A percentile compares a stretch with the other conserved stretches of the same genome.
phyloP scores from a whole-genome alignment of 2,113 vertebrate species.

The Catharus minimus region DNA sequence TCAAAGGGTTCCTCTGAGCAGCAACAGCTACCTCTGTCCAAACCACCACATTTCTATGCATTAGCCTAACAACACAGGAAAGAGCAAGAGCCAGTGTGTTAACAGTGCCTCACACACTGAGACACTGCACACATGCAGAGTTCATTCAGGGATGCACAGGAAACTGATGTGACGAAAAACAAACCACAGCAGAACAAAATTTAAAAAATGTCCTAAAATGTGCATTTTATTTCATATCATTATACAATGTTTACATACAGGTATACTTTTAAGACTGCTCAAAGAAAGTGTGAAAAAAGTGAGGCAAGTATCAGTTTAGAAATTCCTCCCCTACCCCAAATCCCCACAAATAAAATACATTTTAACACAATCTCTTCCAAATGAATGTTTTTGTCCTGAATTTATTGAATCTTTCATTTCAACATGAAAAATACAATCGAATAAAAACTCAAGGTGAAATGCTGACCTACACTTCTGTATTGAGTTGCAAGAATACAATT shows the following conservation, averaged over 20 bases:
- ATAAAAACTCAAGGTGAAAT: slow-evolving; percentile 45
- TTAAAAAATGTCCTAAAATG: slow-evolving; percentile 88
- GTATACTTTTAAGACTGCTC: slow-evolving; percentile 83
- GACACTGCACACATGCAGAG: accelerated
- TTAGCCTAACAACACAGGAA: background rate
- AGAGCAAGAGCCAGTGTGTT: background rate
- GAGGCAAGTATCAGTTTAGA: slow-evolving; percentile 74
- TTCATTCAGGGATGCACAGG: background rate
- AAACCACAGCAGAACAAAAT: slow-evolving; percentile 67
- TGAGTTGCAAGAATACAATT: slow-evolving; percentile 28
- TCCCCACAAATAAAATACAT: slow-evolving; percentile 63
- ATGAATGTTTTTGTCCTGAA: slow-evolving; percentile 57
- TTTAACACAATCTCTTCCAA: slow-evolving; percentile 56
- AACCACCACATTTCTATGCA: background rate
- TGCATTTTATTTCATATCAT: slow-evolving; percentile 91
- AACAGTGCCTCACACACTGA: accelerated
- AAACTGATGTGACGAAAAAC: background rate
- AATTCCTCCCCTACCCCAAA: slow-evolving; percentile 51
- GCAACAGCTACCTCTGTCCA: background rate
- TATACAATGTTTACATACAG: slow-evolving; percentile 89
- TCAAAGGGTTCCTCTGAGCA: background rate
- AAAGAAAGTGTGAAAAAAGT: slow-evolving; percentile 78
- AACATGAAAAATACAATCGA: slow-evolving; percentile 63
- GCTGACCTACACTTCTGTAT: slow-evolving; percentile 59
- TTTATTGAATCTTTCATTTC: slow-evolving; percentile 64